A percentile compares a stretch with the other conserved stretches of the same genome.
These are phyloP conservation scores for Hypselothyrea guttata DNA, from an alignment of 2,888 invertebrate genomes.

Conservation along the genomic window DNA sequence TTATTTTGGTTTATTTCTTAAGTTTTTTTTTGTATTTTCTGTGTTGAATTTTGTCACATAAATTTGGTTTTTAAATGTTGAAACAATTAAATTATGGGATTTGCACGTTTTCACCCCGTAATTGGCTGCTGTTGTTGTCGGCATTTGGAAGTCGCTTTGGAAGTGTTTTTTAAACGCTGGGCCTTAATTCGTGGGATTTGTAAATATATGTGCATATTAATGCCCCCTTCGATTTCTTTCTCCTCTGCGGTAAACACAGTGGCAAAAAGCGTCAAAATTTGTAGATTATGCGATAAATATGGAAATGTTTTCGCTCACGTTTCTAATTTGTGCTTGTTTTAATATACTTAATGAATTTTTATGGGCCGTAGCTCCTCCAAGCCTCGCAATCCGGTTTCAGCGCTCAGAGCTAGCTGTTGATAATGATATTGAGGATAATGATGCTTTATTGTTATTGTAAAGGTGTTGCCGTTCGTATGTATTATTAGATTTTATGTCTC, in stretches of 20 bases:
- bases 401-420: conserved; percentile 72
- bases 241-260: conserved; percentile 51
- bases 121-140: conserved; percentile 30
- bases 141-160: conserved; percentile 59
- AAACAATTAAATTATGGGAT: conserved; percentile 75
- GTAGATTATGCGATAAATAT: conserved; percentile 75
- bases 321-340: conserved; percentile 77
- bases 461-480: conserved; percentile 62
- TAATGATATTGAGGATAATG: conserved; percentile 73
- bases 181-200: conserved; percentile 47
- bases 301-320: conserved; percentile 54
- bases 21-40: conserved; percentile 3
- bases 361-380: conserved; percentile 30
- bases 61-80: conserved; percentile 65
- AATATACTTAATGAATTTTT: conserved; percentile 74
- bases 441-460: conserved; percentile 74
- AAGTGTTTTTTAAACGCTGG: conserved; percentile 61
- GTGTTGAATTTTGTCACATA: conserved; percentile 52
- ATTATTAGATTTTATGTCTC: conserved; percentile 33
- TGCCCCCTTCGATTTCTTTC: conserved; percentile 34
- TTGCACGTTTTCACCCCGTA: conserved; percentile 66
- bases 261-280: conserved; percentile 77
- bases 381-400: conserved; percentile 61
- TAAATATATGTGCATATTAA: conserved; percentile 40
- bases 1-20: not conserved